Evolutionary conservation across 2,797 vertebrate genomes (phyloP).

Genomic region (Phataginus tetradactyla): DNA sequence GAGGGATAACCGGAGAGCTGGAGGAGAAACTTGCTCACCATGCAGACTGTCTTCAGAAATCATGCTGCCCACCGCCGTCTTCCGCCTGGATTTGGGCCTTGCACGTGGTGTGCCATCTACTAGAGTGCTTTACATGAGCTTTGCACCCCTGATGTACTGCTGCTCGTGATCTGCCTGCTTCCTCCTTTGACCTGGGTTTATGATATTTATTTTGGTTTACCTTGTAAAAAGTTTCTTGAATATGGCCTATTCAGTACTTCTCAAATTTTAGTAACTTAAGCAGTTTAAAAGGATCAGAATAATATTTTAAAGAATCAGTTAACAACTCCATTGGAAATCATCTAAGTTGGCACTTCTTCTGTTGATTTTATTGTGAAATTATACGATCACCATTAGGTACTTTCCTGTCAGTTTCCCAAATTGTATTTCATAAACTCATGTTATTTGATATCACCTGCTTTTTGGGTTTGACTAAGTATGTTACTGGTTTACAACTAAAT

Average conservation of each 20-base stretch:
- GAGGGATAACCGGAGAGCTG: neutral
- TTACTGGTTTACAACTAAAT: conserved; percentile 35
- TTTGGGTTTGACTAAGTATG: neutral
- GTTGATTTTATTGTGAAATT: neutral
- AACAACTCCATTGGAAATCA: neutral
- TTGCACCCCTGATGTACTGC: neutral
- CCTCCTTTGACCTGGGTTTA: neutral
- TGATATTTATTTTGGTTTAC: neutral
- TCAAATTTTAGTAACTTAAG: neutral
- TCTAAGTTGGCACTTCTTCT: neutral
- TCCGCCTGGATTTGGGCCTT: neutral
- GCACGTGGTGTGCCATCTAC: neutral
- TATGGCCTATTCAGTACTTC: neutral
- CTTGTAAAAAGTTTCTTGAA: neutral
- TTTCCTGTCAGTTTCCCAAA: neutral
- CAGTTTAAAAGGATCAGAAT: conserved; percentile 19
- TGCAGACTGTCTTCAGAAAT: neutral
- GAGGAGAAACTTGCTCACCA: neutral
- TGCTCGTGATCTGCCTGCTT: neutral
- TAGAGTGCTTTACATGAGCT: neutral
- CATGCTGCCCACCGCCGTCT: neutral
- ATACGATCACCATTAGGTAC: neutral
- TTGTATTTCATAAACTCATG: conserved; percentile 56
- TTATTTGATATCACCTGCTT: conserved; percentile 28
- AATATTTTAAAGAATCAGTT: neutral